phyloP scores from a whole-genome alignment of 2,888 invertebrate genomes.

The Flabesymbios commensalis region DNA sequence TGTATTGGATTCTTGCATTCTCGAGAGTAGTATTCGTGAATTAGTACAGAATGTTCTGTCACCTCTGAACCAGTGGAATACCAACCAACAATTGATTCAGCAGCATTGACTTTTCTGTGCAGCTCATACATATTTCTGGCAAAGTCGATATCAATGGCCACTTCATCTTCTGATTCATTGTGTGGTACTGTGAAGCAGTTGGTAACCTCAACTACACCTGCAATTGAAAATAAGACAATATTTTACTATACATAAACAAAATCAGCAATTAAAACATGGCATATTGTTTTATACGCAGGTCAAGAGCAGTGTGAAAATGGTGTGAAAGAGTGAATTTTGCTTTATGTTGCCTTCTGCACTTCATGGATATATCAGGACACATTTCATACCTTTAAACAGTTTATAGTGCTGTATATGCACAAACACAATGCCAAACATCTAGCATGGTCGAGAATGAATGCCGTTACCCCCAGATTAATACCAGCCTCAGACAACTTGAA shows the following conservation, averaged over 20 bases:
- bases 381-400: too few relatives aligned
- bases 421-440: too few relatives aligned
- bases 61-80: slow-evolving; percentile 97
- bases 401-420: too few relatives aligned
- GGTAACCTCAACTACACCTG: slow-evolving; percentile 93
- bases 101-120: slow-evolving; percentile 88
- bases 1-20: slow-evolving; percentile 84
- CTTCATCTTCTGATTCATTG: slow-evolving; percentile 90
- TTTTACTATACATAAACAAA: slow-evolving; percentile 1
- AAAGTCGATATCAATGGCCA: slow-evolving; percentile 94
- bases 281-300: slow-evolving; percentile 1
- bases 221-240: slow-evolving; percentile 73
- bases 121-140: slow-evolving; percentile 94
- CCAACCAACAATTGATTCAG: slow-evolving; percentile 97
- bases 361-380: too few relatives aligned
- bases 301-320: too few relatives aligned
- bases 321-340: too few relatives aligned
- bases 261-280: not conserved
- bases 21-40: slow-evolving; percentile 94
- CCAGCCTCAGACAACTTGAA: too few relatives aligned
- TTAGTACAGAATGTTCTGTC: slow-evolving; percentile 94
- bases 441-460: too few relatives aligned
- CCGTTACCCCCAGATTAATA: too few relatives aligned
- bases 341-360: too few relatives aligned
- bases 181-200: slow-evolving; percentile 99